phyloP scores from a whole-genome alignment of 2,113 vertebrate species.

The Prunella fulvescens region DNA sequence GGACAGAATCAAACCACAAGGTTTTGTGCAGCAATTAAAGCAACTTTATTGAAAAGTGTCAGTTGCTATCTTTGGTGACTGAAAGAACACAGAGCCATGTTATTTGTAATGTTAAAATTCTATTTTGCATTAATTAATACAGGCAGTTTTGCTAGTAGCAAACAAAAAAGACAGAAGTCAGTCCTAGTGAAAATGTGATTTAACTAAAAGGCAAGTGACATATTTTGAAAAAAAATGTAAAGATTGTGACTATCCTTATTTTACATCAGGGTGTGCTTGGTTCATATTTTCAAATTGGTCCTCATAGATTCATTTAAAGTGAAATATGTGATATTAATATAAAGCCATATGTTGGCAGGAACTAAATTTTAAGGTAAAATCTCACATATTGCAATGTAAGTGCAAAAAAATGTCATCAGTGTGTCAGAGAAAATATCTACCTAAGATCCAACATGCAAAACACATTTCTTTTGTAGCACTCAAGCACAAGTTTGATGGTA shows the following conservation, averaged over 20 bases:
- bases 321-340: background rate
- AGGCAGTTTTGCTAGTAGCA: background rate
- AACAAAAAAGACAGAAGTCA: background rate
- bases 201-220: background rate
- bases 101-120: background rate
- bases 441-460: background rate
- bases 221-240: background rate
- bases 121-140: background rate
- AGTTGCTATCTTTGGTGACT: background rate
- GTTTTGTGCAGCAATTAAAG: background rate
- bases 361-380: background rate
- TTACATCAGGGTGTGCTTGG: background rate
- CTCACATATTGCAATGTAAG: background rate
- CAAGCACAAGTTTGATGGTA: background rate
- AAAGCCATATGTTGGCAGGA: background rate
- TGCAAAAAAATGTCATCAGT: background rate
- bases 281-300: background rate
- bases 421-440: background rate
- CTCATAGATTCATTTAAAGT: background rate
- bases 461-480: background rate
- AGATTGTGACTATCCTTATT: background rate
- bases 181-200: background rate
- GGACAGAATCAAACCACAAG: background rate
- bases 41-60: background rate
- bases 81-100: background rate